These are phyloP conservation scores for Eurytoma adleriae DNA, from an alignment of 2,888 invertebrate genomes.

Conservation along the genomic window DNA sequence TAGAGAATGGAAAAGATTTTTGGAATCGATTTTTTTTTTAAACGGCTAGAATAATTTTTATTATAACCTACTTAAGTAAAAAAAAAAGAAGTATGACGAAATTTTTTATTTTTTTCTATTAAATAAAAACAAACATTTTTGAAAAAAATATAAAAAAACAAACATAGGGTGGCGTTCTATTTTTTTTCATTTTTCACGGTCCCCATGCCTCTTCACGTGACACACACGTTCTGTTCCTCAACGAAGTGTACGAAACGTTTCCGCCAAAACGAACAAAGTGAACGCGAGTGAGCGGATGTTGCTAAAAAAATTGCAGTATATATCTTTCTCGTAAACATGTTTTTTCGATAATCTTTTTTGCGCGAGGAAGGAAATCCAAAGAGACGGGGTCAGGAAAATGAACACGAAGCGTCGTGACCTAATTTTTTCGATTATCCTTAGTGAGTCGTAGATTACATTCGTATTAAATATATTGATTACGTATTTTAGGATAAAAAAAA, in stretches of 20 bases:
- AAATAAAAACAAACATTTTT: slow-evolving; percentile 59
- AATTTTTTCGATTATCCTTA: slow-evolving; percentile 67
- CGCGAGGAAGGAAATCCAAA: slow-evolving; percentile 7
- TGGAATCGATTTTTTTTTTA: slow-evolving; percentile 55
- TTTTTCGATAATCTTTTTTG: slow-evolving; percentile 20
- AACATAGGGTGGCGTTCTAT: slow-evolving; percentile 50
- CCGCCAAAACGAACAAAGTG: slow-evolving; percentile 21
- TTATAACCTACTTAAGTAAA: slow-evolving; percentile 58
- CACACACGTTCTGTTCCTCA: slow-evolving; percentile 14
- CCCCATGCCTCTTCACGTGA: slow-evolving; percentile 33
- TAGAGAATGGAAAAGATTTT: slow-evolving; percentile 53
- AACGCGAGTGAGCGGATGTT: slow-evolving; percentile 1
- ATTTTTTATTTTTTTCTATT: slow-evolving; percentile 60
- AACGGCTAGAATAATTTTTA: slow-evolving; percentile 57
- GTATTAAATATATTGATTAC: slow-evolving; percentile 64
- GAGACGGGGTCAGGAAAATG: background rate
- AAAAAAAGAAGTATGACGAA: slow-evolving; percentile 53
- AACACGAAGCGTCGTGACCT: slow-evolving; percentile 56
- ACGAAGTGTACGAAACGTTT: slow-evolving; percentile 18
- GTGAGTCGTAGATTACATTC: slow-evolving; percentile 59
- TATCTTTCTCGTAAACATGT: slow-evolving; percentile 30
- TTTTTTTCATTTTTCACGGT: slow-evolving; percentile 58
- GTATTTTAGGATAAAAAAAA: slow-evolving; percentile 44
- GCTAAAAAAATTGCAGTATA: slow-evolving; percentile 20
- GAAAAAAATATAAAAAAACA: slow-evolving; percentile 51